Conservation (phyloP, 2,888 invertebrate species). For the Tenodera sinensis region DNA sequence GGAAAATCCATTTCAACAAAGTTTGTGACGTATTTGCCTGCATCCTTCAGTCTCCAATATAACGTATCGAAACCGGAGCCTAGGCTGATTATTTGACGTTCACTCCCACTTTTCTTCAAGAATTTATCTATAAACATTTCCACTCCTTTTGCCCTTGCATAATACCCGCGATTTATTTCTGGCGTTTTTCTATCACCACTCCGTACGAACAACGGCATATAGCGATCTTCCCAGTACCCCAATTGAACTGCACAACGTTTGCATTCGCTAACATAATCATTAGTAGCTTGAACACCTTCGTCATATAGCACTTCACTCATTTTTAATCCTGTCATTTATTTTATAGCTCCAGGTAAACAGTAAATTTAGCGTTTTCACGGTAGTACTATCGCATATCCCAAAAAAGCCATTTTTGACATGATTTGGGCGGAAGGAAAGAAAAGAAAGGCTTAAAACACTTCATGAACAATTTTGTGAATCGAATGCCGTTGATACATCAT, state of each 20-base stretch:
- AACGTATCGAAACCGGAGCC: conserved; percentile 97
- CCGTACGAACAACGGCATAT: conserved; percentile 75
- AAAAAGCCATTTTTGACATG: background rate
- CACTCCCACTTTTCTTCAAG: conserved; percentile 75
- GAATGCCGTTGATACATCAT: too few species aligned
- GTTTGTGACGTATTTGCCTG: conserved; percentile 67
- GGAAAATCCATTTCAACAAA: conserved; percentile 95
- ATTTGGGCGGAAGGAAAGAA: too few species aligned
- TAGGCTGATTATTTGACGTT: conserved; percentile 90
- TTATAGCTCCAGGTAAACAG: background rate
- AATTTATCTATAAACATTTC: conserved; percentile 79
- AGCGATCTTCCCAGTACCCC: conserved; percentile 96
- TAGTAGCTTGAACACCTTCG: conserved; percentile 93
- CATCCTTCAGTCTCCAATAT: conserved; percentile 86
- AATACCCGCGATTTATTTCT: conserved; percentile 98
- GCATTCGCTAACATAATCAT: conserved; percentile 95
- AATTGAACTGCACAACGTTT: conserved; percentile 90
- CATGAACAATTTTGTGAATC: too few species aligned
- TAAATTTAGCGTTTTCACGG: background rate
- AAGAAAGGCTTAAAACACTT: too few species aligned
- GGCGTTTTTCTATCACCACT: conserved; percentile 83
- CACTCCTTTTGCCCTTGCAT: conserved; percentile 84
- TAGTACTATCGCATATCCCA: background rate
- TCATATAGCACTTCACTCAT: background rate
- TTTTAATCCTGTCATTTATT: background rate